Base-by-base conservation (phyloP, 92 coral and sea anemone species). In the Heliopora coerulea region DNA sequence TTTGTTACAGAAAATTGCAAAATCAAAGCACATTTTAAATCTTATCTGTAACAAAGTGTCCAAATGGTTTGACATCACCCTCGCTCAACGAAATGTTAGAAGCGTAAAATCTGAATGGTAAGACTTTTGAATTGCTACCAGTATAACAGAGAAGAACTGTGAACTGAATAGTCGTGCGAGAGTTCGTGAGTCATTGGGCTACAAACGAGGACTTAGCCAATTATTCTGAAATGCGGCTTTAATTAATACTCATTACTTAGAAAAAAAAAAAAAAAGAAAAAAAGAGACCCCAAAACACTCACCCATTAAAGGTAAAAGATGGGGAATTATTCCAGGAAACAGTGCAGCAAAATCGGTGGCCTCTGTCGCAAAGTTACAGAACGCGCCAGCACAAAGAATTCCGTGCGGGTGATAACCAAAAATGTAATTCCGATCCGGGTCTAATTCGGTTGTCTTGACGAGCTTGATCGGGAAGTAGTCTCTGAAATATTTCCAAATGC, bases 381-480 rank as follows among this genome's bases (percentile, higher is more conserved):
- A 91, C 18, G 99, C 99, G 49, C 99, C 99, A 8, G 93, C 89
- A 78, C 99, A 89, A n/a, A 95, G 79, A 3, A 90, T 54, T 8
- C 99, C 99, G 49, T 95, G 99, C 4, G 99, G 99, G 78, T 95
- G 99, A 70, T 95, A 95, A 2, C 96, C 96, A 84, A 95, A 90
- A 37, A 95, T 78, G 46, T 90, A 95, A 70, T 95, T 89, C 78
- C 62, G 87, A 42, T 69, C 56, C 20, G 99, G 96, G 58, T 95
- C 91, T 27, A 95, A 84, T 12, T 95, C 99, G 12, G 85, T 66
- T 3, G 99, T 95, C 86, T 95, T 95, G 59, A 88, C 80, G 68
- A 95, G 75, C 79, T 78, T 69, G 68, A 95, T 88, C 0, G 99
- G 99, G 65, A 88, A 95, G 48, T 95, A 95, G 77, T 95, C 99